Conservation (phyloP, 1,140 invertebrate genomes). For the Caenorhabditis brenneri region DNA sequence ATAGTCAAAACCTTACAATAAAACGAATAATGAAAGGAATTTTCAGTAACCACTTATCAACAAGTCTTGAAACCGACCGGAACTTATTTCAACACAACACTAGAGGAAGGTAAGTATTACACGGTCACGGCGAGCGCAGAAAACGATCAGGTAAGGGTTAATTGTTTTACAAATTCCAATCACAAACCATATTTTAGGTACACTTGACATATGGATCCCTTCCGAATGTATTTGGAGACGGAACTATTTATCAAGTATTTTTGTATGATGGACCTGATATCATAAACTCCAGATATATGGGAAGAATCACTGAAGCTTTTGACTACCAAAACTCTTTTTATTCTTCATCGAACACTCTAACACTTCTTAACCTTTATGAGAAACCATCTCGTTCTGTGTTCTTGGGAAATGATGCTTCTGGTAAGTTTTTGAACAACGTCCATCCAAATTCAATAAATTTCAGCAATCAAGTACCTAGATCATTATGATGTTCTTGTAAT, state of each 20-base stretch:
- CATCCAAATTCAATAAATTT: no score
- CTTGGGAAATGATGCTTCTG: constrained; percentile 17
- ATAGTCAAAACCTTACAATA: no score
- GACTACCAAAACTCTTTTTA: background rate
- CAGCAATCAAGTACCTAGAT: no score
- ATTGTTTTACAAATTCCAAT: no score
- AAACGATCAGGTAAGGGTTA: background rate
- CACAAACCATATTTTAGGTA: background rate
- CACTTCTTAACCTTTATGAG: background rate
- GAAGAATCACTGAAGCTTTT: no score
- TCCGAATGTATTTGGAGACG: no score
- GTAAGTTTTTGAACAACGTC: background rate
- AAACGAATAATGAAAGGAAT: no score
- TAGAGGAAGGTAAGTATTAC: background rate
- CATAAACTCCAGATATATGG: no score
- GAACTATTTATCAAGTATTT: no score
- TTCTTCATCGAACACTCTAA: constrained; percentile 9
- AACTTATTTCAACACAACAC: background rate
- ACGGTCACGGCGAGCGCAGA: background rate
- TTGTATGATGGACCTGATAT: no score
- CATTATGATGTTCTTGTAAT: background rate
- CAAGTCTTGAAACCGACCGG: constrained; percentile 10
- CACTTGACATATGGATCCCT: background rate
- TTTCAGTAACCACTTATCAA: background rate
- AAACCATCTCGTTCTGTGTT: background rate